phyloP scores from a whole-genome alignment of 2,888 invertebrate genomes.

The Apamea epomidion region DNA sequence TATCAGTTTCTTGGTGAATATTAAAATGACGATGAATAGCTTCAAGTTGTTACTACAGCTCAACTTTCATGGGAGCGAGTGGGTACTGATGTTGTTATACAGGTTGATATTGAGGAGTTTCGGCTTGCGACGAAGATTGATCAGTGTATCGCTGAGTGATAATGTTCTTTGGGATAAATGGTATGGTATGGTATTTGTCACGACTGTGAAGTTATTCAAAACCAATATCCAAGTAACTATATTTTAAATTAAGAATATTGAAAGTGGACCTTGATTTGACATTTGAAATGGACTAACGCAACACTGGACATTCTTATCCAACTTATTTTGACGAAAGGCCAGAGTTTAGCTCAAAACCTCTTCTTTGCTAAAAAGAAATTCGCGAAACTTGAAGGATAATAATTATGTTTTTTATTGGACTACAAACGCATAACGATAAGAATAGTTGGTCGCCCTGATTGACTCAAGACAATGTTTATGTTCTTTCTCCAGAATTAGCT shows the following conservation, averaged over 20 bases:
- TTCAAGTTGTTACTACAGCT: constrained; percentile 44
- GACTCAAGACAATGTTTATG: no score
- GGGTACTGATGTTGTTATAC: neutral
- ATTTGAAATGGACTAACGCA: neutral
- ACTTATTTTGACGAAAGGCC: neutral
- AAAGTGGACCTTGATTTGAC: no score
- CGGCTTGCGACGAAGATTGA: neutral
- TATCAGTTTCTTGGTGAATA: constrained; percentile 70
- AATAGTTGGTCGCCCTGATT: no score
- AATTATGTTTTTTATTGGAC: no score
- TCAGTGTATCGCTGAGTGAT: neutral
- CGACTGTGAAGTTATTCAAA: neutral
- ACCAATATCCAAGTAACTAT: neutral
- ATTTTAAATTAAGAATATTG: neutral
- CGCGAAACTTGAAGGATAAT: no score
- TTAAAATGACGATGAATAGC: constrained; percentile 65
- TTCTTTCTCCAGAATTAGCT: no score
- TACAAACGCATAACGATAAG: no score
- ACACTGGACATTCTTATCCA: no score
- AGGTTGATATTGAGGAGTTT: neutral
- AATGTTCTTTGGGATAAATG: neutral
- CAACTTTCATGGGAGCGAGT: constrained; percentile 18
- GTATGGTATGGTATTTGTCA: neutral
- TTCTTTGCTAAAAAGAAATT: no score
- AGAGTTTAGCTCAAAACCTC: neutral